Conservation (phyloP, 2,113 vertebrate genomes). For the Tursiops truncatus region DNA sequence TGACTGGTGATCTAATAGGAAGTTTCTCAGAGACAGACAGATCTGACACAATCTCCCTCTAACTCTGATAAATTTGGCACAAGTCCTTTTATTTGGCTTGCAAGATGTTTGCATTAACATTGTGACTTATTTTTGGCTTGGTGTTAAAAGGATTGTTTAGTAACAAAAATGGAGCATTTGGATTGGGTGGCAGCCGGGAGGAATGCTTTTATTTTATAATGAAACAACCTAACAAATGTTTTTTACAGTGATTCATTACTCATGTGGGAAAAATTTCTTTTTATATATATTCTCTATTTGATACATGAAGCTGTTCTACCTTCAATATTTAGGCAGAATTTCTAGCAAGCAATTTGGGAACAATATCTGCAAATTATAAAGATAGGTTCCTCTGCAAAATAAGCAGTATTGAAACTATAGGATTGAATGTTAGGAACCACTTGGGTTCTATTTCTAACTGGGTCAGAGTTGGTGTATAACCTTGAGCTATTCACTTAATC, state of each 20-base stretch:
- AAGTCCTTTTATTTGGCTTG: conserved; percentile 63
- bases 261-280: conserved; percentile 59
- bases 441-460: conserved; percentile 55
- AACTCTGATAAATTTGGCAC: conserved; percentile 71
- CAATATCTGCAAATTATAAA: conserved; percentile 54
- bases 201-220: conserved; percentile 63
- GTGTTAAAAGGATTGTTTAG: conserved; percentile 62
- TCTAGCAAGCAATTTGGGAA: conserved; percentile 45
- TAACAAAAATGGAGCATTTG: conserved; percentile 62
- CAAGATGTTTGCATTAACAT: conserved; percentile 69
- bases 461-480: conserved; percentile 52
- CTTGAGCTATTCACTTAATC: conserved; percentile 50
- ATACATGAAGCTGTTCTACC: conserved; percentile 38
- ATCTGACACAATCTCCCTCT: conserved; percentile 63
- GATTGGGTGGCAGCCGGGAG: conserved; percentile 53
- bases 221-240: conserved; percentile 65
- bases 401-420: neutral
- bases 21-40: conserved; percentile 70
- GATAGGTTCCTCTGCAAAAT: neutral
- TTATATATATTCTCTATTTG: conserved; percentile 51
- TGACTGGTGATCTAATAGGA: conserved; percentile 74
- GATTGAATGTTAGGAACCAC: conserved; percentile 37
- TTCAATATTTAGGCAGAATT: conserved; percentile 60
- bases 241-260: conserved; percentile 66
- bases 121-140: conserved; percentile 71